Percentiles rank a stretch among this genome's conserved stretches.
These are phyloP conservation scores for Steinernema scapterisci DNA, from an alignment of 2,888 invertebrate species.

Conservation along the genomic window DNA sequence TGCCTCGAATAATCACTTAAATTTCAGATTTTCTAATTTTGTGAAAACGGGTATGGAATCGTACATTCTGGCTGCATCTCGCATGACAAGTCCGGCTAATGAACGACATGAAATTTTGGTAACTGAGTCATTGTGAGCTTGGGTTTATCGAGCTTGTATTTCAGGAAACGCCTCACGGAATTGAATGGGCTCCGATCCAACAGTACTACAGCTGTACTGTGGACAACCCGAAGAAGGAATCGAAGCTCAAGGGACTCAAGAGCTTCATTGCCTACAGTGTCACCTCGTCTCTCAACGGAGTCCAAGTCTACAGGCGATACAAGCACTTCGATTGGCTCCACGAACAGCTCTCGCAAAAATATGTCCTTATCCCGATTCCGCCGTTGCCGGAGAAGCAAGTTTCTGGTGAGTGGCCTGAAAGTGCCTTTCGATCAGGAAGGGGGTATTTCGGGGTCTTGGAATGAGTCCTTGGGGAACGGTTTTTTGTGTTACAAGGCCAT, in stretches of 20 bases:
- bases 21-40: slow-evolving; percentile 78
- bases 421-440: background rate
- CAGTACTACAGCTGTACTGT: slow-evolving; percentile 83
- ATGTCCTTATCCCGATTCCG: slow-evolving; percentile 89
- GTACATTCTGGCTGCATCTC: slow-evolving; percentile 81
- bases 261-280: slow-evolving; percentile 95
- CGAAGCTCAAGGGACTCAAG: slow-evolving; percentile 91
- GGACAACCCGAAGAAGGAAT: slow-evolving; percentile 93
- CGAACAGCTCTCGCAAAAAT: slow-evolving; percentile 89
- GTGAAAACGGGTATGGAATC: slow-evolving; percentile 88
- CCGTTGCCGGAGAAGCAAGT: slow-evolving; percentile 97
- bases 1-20: background rate
- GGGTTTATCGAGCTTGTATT: slow-evolving; percentile 14
- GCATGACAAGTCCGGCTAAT: slow-evolving; percentile 64
- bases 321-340: slow-evolving; percentile 99
- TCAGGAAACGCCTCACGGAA: slow-evolving; percentile 72
- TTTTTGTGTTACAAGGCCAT: no score
- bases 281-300: slow-evolving; percentile 79
- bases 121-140: slow-evolving; percentile 2
- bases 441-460: no score
- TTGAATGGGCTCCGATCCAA: slow-evolving; percentile 79
- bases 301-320: slow-evolving; percentile 57
- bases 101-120: slow-evolving; percentile 61
- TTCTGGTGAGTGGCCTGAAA: slow-evolving; percentile 72
- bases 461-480: no score